Percentiles rank a stretch among this genome's conserved stretches.
Conservation (phyloP, 2,113 vertebrate genomes). For the Hippoglossus stenolepis region DNA sequence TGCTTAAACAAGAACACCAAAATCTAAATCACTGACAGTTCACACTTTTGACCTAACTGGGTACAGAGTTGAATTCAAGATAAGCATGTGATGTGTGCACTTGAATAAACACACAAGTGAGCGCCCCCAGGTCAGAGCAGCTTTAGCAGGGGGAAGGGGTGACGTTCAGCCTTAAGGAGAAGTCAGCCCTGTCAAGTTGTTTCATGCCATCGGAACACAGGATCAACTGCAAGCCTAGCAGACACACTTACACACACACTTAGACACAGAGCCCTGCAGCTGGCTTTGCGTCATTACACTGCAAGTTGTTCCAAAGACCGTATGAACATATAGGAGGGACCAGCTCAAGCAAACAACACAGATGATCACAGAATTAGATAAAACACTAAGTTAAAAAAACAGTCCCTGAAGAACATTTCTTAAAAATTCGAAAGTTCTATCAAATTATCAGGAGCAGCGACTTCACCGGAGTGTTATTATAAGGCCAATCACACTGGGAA, state of each 20-base stretch:
- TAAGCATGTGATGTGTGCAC: constrained; percentile 7
- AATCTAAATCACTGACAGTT: not conserved
- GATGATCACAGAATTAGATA: too few species aligned
- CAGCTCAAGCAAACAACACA: not conserved
- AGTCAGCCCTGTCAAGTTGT: constrained; percentile 69
- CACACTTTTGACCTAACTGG: constrained; percentile 11
- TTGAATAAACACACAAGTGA: not conserved
- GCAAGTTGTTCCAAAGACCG: constrained; percentile 52
- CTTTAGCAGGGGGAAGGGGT: constrained; percentile 22
- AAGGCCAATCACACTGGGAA: too few species aligned
- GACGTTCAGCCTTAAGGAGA: constrained; percentile 53
- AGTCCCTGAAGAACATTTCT: too few species aligned
- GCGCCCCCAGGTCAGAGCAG: constrained; percentile 13
- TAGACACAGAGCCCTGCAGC: constrained; percentile 53
- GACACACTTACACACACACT: constrained; percentile 21
- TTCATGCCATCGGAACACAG: constrained; percentile 61
- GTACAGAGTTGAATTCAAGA: constrained; percentile 21
- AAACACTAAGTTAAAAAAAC: too few species aligned
- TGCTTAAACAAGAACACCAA: not conserved
- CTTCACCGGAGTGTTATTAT: too few species aligned
- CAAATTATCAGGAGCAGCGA: too few species aligned
- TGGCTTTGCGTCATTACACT: constrained; percentile 66
- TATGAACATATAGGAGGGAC: constrained; percentile 11
- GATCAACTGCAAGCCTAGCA: constrained; percentile 56
- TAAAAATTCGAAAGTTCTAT: too few species aligned